Evolutionary conservation across 2,113 vertebrate genomes (phyloP), one percentile per base, ranked within the genome.

Genomic region (Colaptes auratus): DNA sequence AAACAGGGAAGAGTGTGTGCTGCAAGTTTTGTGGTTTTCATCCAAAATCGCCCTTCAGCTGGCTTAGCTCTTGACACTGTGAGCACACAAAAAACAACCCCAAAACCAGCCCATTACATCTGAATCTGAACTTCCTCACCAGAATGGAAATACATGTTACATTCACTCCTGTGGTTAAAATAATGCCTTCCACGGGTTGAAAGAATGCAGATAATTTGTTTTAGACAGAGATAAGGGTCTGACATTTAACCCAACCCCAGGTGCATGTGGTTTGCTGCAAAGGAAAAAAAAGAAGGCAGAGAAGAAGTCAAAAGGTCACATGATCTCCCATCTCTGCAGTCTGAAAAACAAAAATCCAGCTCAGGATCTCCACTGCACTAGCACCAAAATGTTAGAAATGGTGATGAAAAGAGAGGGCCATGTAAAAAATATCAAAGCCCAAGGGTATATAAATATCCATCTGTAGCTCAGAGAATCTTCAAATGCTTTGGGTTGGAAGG

Each of bases 171-270:
- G 98, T 97, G 97, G 97, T 98, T 98, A 97, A 96, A 95, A 96
- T 96, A 94, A 96, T 96, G 94, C 95, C 92, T 97, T 94, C 95
- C 77, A 92, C 91, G 78, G 91, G 96, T 94, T 98, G 96, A 97
- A 97, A 98, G 96, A 96, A 96, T 95, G 96, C 74, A 97, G 97
- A 97, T 96, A 86, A 97, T 94, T 97, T 97, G 96, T 97, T 97
- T 97, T 92, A 98, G 96, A 76, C 76, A 96, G 81, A 97, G 97
- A 98, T 98, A 98, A 98, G 92, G 96, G 95, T 89, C 97, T 98
- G 98, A 98, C 98, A 98, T 98, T 98, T 99, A 98, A 98, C 98
- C 97, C 97, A 96, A 95, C 93, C 97, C 98, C 98, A 99, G 98
- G 98, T 99, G 98, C 98, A 91, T 98, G 98, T 97, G 98, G 98